phyloP scores from a whole-genome alignment of 2,797 vertebrate genomes.

The Lacerta bilineata region DNA sequence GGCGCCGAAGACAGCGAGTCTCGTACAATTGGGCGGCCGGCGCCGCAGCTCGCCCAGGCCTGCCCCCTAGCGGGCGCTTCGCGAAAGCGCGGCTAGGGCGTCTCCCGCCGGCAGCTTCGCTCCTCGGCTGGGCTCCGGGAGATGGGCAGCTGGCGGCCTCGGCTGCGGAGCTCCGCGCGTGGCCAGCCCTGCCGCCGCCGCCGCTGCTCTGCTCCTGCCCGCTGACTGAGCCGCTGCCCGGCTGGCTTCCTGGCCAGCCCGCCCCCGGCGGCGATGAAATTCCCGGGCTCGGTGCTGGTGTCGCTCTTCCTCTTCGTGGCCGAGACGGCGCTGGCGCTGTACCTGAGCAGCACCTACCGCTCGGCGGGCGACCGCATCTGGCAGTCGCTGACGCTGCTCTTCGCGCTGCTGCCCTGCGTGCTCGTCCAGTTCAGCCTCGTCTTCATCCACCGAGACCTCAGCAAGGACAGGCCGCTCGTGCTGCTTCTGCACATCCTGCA shows the following conservation, averaged over 20 bases:
- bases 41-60: background rate
- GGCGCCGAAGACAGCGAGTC: background rate
- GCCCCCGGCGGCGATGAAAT: constrained; percentile 87
- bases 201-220: background rate
- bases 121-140: background rate
- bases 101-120: background rate
- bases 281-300: constrained; percentile 92
- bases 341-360: constrained; percentile 92
- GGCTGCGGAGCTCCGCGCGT: background rate
- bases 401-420: constrained; percentile 91
- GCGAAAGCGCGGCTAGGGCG: background rate
- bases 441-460: constrained; percentile 96
- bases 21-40: background rate
- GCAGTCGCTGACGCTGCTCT: constrained; percentile 93
- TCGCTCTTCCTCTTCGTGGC: constrained; percentile 93
- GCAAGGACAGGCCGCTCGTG: constrained; percentile 92
- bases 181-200: background rate
- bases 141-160: constrained; percentile 23
- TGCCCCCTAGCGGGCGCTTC: constrained; percentile 10
- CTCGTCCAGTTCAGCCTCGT: constrained; percentile 95
- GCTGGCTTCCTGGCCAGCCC: background rate
- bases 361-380: constrained; percentile 91
- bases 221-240: background rate
- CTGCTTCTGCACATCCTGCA: constrained; percentile 95
- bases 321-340: constrained; percentile 90